phyloP scores from a whole-genome alignment of 2,797 vertebrate species.

The Darevskia mixta region DNA sequence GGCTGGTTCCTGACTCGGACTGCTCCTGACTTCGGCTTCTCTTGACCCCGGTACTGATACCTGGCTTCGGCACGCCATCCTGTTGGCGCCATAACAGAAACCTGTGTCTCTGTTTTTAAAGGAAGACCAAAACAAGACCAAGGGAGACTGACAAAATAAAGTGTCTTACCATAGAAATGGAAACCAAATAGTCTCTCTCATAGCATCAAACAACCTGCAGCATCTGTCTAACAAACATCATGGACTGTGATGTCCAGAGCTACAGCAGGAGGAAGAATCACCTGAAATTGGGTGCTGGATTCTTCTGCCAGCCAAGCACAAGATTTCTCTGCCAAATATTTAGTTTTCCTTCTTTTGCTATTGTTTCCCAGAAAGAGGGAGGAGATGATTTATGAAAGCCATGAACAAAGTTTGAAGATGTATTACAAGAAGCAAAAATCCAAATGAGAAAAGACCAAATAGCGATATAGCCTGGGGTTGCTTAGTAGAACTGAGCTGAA shows the following conservation, averaged over 20 bases:
- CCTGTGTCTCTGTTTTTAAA: background rate
- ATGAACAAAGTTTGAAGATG: conserved; percentile 3
- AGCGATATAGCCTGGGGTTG: background rate
- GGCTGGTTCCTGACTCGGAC: too few species aligned
- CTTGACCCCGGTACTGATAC: too few species aligned
- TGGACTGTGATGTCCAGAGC: too few species aligned
- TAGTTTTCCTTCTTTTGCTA: background rate
- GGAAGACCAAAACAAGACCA: too few species aligned
- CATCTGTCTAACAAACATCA: too few species aligned
- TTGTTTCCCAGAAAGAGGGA: conserved; percentile 19
- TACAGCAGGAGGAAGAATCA: too few species aligned
- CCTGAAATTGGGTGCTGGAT: background rate
- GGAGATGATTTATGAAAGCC: background rate
- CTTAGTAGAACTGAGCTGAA: background rate
- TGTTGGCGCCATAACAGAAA: too few species aligned
- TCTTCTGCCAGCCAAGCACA: background rate
- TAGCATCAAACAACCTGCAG: background rate
- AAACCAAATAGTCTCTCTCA: background rate
- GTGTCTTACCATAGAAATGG: background rate
- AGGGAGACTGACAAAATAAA: background rate
- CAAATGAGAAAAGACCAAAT: background rate
- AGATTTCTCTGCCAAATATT: background rate
- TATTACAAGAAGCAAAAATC: background rate
- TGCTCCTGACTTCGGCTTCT: too few species aligned
- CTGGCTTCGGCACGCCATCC: too few species aligned